Evolutionary conservation across 2,797 vertebrate genomes (phyloP).

Genomic region (Eidolon dupreanum): DNA sequence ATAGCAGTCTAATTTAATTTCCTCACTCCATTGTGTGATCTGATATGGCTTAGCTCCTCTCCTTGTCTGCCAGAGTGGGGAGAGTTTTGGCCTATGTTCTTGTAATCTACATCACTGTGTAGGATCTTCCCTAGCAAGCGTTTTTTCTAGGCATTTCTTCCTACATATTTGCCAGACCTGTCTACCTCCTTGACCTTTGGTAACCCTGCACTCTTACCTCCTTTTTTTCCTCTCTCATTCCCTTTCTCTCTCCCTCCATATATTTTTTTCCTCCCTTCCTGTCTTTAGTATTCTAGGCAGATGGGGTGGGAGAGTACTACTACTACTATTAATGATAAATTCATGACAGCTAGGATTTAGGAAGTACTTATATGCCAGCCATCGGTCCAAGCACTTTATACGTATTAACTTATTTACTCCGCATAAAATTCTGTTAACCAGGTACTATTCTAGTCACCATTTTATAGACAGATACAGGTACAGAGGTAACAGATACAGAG

Average conservation of each 20-base stretch:
- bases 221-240: background rate
- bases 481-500: background rate
- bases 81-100: background rate
- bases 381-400: background rate
- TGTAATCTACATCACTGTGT: background rate
- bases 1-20: background rate
- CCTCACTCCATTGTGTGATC: background rate
- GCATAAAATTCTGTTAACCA: background rate
- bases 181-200: constrained; percentile 1
- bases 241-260: background rate
- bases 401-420: background rate
- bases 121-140: background rate
- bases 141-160: background rate
- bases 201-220: background rate
- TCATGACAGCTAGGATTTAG: constrained; percentile 22
- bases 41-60: background rate
- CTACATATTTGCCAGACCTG: background rate
- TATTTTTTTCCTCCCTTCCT: background rate
- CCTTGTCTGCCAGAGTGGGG: background rate
- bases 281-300: background rate
- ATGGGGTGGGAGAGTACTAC: background rate
- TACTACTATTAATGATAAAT: background rate
- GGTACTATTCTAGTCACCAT: background rate
- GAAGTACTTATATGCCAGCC: background rate
- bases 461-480: constrained; percentile 24